A percentile compares a stretch with the other conserved stretches of the same genome.
These are phyloP conservation scores for Strongylocentrotus purpuratus DNA, from an alignment of 35 echinoderm and acorn worm species.

Conservation along the genomic window DNA sequence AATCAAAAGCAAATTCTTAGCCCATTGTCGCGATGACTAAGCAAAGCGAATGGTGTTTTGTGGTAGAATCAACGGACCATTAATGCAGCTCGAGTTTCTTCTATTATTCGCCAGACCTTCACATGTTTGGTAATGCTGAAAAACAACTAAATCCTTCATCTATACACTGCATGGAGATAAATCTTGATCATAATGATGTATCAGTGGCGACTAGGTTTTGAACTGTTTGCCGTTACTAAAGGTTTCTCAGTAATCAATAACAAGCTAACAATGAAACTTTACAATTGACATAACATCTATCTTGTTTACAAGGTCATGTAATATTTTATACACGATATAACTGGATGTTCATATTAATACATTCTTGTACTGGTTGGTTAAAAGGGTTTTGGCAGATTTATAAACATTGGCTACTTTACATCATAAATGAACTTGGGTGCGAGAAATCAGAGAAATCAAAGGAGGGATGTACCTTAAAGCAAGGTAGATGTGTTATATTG, in stretches of 20 bases:
- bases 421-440: too few species aligned
- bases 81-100: neutral
- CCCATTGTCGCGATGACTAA: conserved; percentile 30
- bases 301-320: too few species aligned
- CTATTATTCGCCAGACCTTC: neutral
- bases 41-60: conserved; percentile 31
- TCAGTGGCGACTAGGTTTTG: neutral
- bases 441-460: too few species aligned
- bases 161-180: neutral
- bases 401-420: too few species aligned
- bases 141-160: neutral
- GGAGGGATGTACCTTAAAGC: too few species aligned
- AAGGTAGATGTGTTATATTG: too few species aligned
- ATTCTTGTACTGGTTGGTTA: too few species aligned
- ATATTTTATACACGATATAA: too few species aligned
- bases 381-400: too few species aligned
- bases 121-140: neutral
- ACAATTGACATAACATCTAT: neutral
- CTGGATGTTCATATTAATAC: too few species aligned
- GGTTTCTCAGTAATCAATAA: neutral
- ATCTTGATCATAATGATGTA: neutral
- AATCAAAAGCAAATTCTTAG: conserved; percentile 9
- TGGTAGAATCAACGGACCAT: conserved; percentile 17
- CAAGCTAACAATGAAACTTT: neutral
- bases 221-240: neutral